Evolutionary conservation across 2,797 vertebrate genomes (phyloP), one percentile per base, ranked within the genome.

Genomic region (Dromococcyx pavoninus): DNA sequence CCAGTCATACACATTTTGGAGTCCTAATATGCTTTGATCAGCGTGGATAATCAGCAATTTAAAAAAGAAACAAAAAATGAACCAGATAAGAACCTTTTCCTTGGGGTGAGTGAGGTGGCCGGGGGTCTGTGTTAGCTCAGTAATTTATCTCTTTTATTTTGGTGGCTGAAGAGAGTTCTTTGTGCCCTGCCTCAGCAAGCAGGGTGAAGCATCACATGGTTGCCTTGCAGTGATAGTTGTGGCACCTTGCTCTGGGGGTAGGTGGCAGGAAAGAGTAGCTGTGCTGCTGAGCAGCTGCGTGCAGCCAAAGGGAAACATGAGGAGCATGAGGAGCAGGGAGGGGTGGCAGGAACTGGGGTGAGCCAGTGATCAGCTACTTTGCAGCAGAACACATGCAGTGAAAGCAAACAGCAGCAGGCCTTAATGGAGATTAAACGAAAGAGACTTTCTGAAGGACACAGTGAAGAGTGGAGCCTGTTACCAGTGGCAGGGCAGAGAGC

Each of bases 231-330:
- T 43, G 27, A 19, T 19, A 19, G n/a, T 3, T 53, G 9, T 71
- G 53, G 32, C 6, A 51, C 6, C 8, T 5, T 69, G 32, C 7
- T 41, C 16, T 46, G 13, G 17, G 9, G 11, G 9, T n/a, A 3
- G 32, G 0, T 0, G 2, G 3, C 1, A 1, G 18, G 24, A 17
- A 30, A 53, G 6, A 56, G 27, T 22, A n/a, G 17, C 19, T 66
- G 37, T 88, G 37, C 3, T 18, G 28, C 48, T 22, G 32, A 66
- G 33, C 57, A 44, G 13, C 30, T 41, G 27, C 1, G 0, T 8
- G 1, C 17, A 56, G 18, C 32, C 3, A 3, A 70, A 58, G 39
- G 44, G 28, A 70, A 87, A 33, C 3, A 1, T 5, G 25, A 37
- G 32, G 57, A 81, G 5, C 14, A 5, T 17, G 21, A 77, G 66